Evolutionary conservation across 1,140 invertebrate genomes (phyloP).

Genomic region (Calliopsis andreniformis): DNA sequence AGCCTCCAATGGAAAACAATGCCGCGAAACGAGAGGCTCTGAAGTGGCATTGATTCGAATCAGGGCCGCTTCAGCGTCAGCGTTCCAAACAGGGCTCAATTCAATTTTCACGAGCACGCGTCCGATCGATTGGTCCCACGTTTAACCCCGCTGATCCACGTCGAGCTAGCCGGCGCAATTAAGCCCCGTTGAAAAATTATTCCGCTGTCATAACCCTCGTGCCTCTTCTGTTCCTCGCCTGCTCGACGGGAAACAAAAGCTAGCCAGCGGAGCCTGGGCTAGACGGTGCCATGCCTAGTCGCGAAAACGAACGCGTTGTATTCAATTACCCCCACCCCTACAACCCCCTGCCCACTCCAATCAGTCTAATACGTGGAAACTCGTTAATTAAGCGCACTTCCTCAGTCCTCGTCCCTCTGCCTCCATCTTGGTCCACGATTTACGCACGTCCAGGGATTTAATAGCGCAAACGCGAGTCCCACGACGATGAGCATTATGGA

Average conservation of each 20-base stretch:
- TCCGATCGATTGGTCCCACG: neutral
- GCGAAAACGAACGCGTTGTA: slow-evolving; percentile 15
- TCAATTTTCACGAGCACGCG: slow-evolving; percentile 1
- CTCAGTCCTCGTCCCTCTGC: no score
- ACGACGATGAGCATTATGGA: slow-evolving; percentile 23
- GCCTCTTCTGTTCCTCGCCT: neutral
- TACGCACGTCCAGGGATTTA: slow-evolving; percentile 2
- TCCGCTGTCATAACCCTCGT: neutral
- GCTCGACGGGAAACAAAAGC: neutral
- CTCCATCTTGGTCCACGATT: neutral
- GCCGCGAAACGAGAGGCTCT: neutral
- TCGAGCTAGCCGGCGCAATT: slow-evolving; percentile 14
- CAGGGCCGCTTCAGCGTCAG: neutral
- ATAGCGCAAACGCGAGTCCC: slow-evolving; percentile 16
- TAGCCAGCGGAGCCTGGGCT: neutral
- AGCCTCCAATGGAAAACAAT: neutral
- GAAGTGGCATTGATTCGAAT: neutral
- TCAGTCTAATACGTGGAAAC: slow-evolving; percentile 30
- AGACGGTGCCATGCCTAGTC: no score
- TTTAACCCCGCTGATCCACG: neutral
- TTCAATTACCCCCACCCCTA: neutral
- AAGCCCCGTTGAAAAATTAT: slow-evolving; percentile 35
- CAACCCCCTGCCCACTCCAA: neutral
- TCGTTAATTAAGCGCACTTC: slow-evolving; percentile 24
- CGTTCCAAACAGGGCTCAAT: neutral